phyloP scores from a whole-genome alignment of 64 coral and sea anemone genomes.

The Astreopora myriophthalma region DNA sequence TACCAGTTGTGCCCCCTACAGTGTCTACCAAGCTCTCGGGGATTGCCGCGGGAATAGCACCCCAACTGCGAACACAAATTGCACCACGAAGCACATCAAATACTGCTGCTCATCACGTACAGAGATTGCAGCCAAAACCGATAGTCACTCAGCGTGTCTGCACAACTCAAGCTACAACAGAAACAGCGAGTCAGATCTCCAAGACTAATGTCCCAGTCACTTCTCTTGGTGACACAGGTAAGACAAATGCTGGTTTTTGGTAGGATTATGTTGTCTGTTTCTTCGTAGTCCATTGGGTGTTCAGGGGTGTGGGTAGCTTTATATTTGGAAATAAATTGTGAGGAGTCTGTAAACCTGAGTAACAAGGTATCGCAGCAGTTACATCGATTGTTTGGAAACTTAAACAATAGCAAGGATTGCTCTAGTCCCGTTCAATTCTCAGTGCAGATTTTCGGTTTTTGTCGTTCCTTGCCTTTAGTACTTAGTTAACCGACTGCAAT shows the following conservation, averaged over 20 bases:
- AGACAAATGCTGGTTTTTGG: not conserved
- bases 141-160: not conserved
- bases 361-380: too few species aligned
- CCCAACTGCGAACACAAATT: not conserved
- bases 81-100: not conserved
- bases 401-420: too few species aligned
- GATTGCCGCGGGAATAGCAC: not conserved
- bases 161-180: not conserved
- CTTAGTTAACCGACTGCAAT: too few species aligned
- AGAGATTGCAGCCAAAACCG: slow-evolving; percentile 26
- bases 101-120: not conserved
- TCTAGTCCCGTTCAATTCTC: too few species aligned
- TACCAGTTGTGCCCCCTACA: not conserved
- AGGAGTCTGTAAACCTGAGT: too few species aligned
- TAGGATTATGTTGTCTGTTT: not conserved
- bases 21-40: not conserved
- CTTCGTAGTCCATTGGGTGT: too few species aligned
- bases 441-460: too few species aligned
- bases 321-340: too few species aligned
- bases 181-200: not conserved
- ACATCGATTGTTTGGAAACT: too few species aligned
- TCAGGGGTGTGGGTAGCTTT: too few species aligned
- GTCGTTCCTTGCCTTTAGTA: too few species aligned
- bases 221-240: not conserved
- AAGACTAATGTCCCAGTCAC: not conserved